Evolutionary conservation across 2,113 vertebrate genomes (phyloP).

Genomic region (Datnioides undecimradiatus): DNA sequence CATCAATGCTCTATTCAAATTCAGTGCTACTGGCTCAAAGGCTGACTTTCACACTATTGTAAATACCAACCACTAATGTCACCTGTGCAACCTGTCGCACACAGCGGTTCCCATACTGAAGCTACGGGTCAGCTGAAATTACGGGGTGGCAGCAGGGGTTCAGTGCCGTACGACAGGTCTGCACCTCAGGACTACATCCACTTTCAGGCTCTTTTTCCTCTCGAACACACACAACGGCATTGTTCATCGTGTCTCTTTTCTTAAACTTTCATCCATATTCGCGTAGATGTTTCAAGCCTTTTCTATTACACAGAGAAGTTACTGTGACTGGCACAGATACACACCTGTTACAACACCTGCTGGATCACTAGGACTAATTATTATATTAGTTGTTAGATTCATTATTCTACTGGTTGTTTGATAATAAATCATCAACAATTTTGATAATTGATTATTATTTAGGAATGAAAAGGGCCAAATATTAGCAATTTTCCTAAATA

Average conservation of each 20-base stretch:
- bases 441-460: not conserved
- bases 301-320: not conserved
- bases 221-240: slow-evolving; percentile 1
- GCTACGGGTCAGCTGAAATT: not conserved
- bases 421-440: not conserved
- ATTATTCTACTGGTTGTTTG: too few species aligned
- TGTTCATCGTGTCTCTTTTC: not conserved
- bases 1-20: slow-evolving; percentile 79
- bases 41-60: slow-evolving; percentile 24
- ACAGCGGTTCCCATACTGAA: slow-evolving; percentile 19
- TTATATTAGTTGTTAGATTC: not conserved
- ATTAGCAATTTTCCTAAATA: not conserved
- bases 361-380: not conserved
- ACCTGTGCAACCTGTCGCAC: slow-evolving; percentile 46
- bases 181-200: not conserved
- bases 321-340: not conserved
- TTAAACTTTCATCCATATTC: not conserved
- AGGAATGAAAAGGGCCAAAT: not conserved
- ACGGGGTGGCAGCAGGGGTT: slow-evolving; percentile 1
- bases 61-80: slow-evolving; percentile 24
- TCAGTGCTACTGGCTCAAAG: slow-evolving; percentile 32
- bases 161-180: not conserved
- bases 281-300: not conserved
- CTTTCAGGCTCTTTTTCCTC: not conserved
- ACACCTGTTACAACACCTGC: not conserved